Conservation (phyloP, 2,888 invertebrate genomes). For the Noctua fimbriata region DNA sequence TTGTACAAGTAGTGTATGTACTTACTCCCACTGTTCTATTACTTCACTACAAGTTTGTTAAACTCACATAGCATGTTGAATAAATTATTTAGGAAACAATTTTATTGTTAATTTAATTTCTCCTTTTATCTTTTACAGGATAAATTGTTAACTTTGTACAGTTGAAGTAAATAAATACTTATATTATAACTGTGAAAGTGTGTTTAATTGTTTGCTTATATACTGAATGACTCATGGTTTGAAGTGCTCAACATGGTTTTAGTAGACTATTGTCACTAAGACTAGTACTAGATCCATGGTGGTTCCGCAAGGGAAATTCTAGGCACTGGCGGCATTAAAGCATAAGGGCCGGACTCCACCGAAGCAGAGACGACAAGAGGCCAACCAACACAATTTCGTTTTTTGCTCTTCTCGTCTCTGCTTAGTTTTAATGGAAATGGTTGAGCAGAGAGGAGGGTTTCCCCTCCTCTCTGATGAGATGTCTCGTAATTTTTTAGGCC, state of each 20-base stretch:
- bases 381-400: too few species aligned
- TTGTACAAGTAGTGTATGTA: slow-evolving; percentile 46
- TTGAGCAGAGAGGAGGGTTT: too few species aligned
- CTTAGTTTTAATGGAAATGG: too few species aligned
- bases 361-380: too few species aligned
- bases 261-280: background rate
- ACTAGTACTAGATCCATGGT: background rate
- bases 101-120: slow-evolving; percentile 54
- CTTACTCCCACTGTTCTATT: slow-evolving; percentile 23
- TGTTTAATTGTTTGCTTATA: slow-evolving; percentile 3
- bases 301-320: background rate
- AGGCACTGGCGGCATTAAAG: background rate
- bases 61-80: slow-evolving; percentile 60
- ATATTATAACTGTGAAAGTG: slow-evolving; percentile 17
- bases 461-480: too few species aligned
- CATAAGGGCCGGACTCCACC: too few species aligned
- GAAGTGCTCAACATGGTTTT: background rate
- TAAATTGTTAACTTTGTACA: slow-evolving; percentile 21
- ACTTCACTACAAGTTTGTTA: slow-evolving; percentile 44
- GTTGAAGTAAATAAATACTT: slow-evolving; percentile 39
- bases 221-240: background rate
- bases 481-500: too few species aligned
- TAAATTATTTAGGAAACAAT: slow-evolving; percentile 65
- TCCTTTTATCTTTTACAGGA: slow-evolving; percentile 25
- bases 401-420: too few species aligned